Conservation (phyloP, 2,888 invertebrate genomes). For the Eugnorisma glareosa region DNA sequence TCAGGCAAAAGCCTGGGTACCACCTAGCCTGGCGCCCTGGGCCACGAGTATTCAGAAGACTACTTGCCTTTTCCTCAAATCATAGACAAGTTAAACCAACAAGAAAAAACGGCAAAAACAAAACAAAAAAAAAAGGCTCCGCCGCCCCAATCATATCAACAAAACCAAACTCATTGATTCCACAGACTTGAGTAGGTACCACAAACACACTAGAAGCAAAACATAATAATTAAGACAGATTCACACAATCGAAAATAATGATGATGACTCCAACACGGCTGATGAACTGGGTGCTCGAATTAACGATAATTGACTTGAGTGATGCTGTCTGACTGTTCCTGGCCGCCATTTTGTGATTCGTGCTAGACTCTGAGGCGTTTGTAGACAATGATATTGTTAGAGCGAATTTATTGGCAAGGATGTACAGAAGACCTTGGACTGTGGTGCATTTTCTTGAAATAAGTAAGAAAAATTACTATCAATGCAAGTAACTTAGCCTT, state of each 20-base stretch:
- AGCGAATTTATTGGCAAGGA: background rate
- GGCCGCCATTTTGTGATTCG: slow-evolving; percentile 10
- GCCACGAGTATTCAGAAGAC: too few species aligned
- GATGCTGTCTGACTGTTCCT: slow-evolving; percentile 17
- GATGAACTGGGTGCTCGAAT: slow-evolving; percentile 60
- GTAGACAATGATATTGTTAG: background rate
- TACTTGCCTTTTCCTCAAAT: background rate
- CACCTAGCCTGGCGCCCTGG: too few species aligned
- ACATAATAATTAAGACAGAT: slow-evolving; percentile 50
- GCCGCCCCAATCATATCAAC: background rate
- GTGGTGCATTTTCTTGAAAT: background rate
- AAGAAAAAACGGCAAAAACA: background rate
- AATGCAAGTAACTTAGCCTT: background rate
- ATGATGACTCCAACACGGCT: slow-evolving; percentile 50
- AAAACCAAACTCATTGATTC: background rate
- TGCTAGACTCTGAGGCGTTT: slow-evolving; percentile 45
- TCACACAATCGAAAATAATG: slow-evolving; percentile 56
- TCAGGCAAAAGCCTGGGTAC: too few species aligned
- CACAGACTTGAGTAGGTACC: background rate
- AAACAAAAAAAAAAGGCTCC: too few species aligned
- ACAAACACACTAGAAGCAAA: slow-evolving; percentile 14
- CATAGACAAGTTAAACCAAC: background rate
- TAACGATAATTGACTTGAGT: slow-evolving; percentile 49
- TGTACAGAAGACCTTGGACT: background rate
- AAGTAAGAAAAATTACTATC: background rate